A percentile compares a stretch with the other conserved stretches of the same genome.
phyloP scores from a whole-genome alignment of 1,140 invertebrate genomes.

The Choristoneura fumiferana region DNA sequence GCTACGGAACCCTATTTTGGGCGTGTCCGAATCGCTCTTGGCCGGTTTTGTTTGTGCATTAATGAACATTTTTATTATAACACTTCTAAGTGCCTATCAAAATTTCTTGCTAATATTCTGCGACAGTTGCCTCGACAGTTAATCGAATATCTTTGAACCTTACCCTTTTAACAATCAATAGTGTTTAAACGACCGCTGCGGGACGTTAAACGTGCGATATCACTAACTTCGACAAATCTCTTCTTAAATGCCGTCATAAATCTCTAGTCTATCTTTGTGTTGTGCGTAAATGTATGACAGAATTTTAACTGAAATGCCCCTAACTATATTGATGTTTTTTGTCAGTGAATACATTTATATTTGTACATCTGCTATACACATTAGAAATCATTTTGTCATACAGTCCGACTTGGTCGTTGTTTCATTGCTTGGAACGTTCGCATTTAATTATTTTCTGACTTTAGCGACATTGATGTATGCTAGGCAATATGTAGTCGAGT shows the following conservation, averaged over 20 bases:
- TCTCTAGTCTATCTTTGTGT: too few species aligned
- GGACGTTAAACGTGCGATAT: background rate
- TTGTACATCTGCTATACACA: background rate
- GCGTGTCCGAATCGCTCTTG: too few species aligned
- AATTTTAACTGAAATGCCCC: background rate
- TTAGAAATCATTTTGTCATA: constrained; percentile 10
- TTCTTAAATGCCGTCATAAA: constrained; percentile 10
- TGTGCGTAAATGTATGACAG: background rate
- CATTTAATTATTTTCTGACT: constrained; percentile 6
- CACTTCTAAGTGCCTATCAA: too few species aligned
- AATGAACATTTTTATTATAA: too few species aligned
- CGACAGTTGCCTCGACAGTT: too few species aligned
- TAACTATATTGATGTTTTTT: constrained; percentile 7
- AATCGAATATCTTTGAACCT: background rate
- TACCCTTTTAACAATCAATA: background rate
- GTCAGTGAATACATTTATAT: background rate
- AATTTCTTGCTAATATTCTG: too few species aligned
- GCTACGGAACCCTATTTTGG: too few species aligned
- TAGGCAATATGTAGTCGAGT: background rate
- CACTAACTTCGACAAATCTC: background rate
- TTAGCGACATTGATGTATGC: background rate
- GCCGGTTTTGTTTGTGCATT: too few species aligned
- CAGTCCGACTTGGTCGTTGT: too few species aligned
- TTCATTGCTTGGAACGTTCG: background rate
- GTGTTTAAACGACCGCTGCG: background rate